A percentile compares a stretch with the other conserved stretches of the same genome.
These are phyloP conservation scores for Felis catus DNA, from an alignment of 2,113 vertebrate species.

Conservation along the genomic window DNA sequence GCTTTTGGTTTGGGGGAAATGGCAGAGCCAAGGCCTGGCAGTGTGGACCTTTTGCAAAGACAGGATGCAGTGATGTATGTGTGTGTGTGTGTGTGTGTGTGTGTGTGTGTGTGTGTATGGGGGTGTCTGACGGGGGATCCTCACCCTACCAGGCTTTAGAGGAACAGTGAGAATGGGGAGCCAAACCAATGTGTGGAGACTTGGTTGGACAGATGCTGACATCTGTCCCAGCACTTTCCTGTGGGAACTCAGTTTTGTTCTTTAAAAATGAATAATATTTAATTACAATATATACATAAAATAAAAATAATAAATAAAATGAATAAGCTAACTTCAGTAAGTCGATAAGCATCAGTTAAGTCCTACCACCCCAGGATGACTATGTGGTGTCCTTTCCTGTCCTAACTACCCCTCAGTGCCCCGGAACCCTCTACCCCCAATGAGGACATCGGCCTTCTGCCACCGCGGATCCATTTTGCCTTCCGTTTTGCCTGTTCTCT, in stretches of 20 bases:
- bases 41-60: background rate
- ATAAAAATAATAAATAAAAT: background rate
- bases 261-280: background rate
- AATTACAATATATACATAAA: background rate
- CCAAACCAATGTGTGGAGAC: background rate
- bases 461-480: too few relatives aligned
- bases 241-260: background rate
- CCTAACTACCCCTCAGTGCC: background rate
- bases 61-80: too few relatives aligned
- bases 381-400: too few relatives aligned
- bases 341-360: background rate
- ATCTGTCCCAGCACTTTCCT: background rate
- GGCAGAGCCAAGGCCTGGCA: background rate
- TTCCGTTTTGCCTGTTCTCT: too few relatives aligned
- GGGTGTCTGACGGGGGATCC: background rate
- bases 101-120: background rate
- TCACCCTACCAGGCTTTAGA: background rate
- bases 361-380: accelerated
- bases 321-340: background rate
- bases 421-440: too few relatives aligned
- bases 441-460: background rate
- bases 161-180: background rate
- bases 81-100: background rate
- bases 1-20: background rate
- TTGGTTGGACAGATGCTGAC: background rate